A percentile compares a stretch with the other conserved stretches of the same genome.
Evolutionary conservation across 1,140 invertebrate genomes (phyloP).

Genomic region (Paraescarpia echinospica): DNA sequence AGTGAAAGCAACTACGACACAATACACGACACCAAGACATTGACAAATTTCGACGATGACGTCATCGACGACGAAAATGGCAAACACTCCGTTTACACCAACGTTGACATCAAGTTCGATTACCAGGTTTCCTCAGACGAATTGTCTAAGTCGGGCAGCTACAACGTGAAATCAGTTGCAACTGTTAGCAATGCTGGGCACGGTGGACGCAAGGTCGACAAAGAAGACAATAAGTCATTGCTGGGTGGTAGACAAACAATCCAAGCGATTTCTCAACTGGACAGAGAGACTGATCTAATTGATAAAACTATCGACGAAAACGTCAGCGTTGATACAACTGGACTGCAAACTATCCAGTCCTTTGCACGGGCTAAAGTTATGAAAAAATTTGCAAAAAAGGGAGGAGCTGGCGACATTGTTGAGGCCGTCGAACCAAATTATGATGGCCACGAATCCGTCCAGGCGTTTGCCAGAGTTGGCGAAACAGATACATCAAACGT

Average conservation of each 20-base stretch:
- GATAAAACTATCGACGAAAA: not conserved
- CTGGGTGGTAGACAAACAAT: not conserved
- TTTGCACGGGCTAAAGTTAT: not conserved
- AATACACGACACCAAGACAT: not conserved
- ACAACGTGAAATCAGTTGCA: not conserved
- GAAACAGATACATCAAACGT: not conserved
- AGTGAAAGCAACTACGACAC: not conserved
- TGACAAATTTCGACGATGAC: not conserved
- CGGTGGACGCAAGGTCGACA: not conserved
- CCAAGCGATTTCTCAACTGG: not conserved
- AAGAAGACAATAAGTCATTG: not conserved
- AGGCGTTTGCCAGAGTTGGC: not conserved
- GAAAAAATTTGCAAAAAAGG: not conserved
- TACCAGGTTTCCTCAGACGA: not conserved
- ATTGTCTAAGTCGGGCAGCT: not conserved
- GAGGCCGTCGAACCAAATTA: not conserved
- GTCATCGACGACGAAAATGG: not conserved
- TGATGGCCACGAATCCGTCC: not conserved
- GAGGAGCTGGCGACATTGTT: not conserved
- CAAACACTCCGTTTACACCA: not conserved
- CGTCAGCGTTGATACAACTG: not conserved
- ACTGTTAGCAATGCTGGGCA: not conserved
- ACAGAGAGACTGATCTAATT: not conserved
- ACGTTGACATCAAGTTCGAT: not conserved
- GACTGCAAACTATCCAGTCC: not conserved